Evolutionary conservation across 2,888 invertebrate genomes (phyloP).

Genomic region (Anodontia alba): DNA sequence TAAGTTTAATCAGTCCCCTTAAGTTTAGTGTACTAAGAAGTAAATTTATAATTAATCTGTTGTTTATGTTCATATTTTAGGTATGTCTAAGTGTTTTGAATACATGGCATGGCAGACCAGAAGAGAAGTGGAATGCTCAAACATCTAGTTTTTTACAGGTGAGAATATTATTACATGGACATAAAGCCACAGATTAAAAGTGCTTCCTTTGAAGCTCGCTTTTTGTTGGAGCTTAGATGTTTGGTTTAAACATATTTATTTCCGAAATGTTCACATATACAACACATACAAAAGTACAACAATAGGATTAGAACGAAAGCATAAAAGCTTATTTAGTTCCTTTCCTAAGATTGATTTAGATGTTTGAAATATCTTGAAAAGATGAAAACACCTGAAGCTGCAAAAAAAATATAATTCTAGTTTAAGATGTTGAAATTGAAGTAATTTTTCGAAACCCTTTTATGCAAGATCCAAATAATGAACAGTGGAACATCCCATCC

Average conservation of each 20-base stretch:
- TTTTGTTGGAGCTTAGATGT: background rate
- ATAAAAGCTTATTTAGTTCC: too few relatives aligned
- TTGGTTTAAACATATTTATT: too few relatives aligned
- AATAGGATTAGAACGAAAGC: too few relatives aligned
- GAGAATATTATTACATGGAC: slow-evolving; percentile 37
- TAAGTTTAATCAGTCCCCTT: too few relatives aligned
- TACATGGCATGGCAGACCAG: slow-evolving; percentile 98
- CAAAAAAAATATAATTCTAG: too few relatives aligned
- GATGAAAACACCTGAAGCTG: too few relatives aligned
- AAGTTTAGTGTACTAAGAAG: too few relatives aligned
- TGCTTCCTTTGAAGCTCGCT: slow-evolving; percentile 9
- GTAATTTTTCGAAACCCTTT: background rate
- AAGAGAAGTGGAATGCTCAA: slow-evolving; percentile 98
- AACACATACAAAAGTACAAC: too few relatives aligned
- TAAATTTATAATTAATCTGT: too few relatives aligned
- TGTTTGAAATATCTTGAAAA: background rate
- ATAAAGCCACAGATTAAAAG: too few relatives aligned
- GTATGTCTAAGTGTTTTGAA: slow-evolving; percentile 96
- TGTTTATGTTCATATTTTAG: slow-evolving; percentile 63
- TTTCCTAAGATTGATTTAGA: background rate
- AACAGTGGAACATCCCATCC: background rate
- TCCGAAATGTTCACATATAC: too few relatives aligned
- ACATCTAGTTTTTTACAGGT: slow-evolving; percentile 94
- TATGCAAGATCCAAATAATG: background rate
- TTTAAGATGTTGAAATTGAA: too few relatives aligned